Conservation (phyloP, 2,797 vertebrate genomes). For the Holocentrus rufus region DNA sequence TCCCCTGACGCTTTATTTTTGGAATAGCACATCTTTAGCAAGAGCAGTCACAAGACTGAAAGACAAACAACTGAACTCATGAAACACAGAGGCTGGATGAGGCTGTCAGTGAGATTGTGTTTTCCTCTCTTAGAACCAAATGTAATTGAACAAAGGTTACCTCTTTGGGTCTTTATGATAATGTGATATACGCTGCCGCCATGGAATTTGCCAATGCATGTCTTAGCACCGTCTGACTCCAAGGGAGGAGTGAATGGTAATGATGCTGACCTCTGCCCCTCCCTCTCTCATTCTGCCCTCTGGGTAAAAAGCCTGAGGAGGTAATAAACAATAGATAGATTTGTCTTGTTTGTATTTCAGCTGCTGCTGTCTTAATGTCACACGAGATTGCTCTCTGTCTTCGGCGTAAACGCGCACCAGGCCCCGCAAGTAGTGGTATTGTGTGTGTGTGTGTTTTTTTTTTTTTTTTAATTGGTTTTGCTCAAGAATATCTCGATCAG, state of each 20-base stretch:
- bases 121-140: conserved; percentile 77
- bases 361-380: conserved; percentile 70
- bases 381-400: conserved; percentile 67
- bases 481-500: conserved; percentile 71
- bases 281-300: conserved; percentile 77
- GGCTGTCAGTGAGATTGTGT: conserved; percentile 69
- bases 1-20: conserved; percentile 83
- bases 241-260: conserved; percentile 79
- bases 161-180: conserved; percentile 80
- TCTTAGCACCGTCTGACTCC: conserved; percentile 78
- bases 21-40: conserved; percentile 81
- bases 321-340: conserved; percentile 83
- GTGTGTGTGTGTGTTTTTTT: too few species aligned
- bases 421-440: conserved; percentile 66
- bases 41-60: conserved; percentile 82
- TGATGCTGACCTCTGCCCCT: conserved; percentile 79
- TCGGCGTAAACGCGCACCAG: conserved; percentile 68
- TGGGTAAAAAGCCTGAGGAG: conserved; percentile 78
- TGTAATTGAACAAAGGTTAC: conserved; percentile 81
- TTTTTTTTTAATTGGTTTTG: conserved; percentile 75
- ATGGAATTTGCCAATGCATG: conserved; percentile 81
- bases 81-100: conserved; percentile 70
- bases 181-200: conserved; percentile 79
- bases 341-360: conserved; percentile 78
- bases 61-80: conserved; percentile 82